Conservation (phyloP, 2,888 invertebrate genomes). For the Drosophila hamatofila region DNA sequence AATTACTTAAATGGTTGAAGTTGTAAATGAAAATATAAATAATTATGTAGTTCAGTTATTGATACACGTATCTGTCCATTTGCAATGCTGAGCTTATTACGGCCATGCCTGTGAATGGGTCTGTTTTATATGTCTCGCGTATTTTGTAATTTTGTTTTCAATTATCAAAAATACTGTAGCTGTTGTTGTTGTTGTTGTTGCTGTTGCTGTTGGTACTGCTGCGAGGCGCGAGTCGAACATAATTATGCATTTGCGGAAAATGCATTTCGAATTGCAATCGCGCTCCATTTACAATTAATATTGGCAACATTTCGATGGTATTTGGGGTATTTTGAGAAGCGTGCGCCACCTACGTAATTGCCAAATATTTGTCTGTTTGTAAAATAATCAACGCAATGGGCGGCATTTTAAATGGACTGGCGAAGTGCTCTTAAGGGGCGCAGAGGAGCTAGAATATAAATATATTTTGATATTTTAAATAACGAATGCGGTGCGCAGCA, state of each 20-base stretch:
- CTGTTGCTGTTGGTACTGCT: neutral
- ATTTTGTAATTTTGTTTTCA: constrained; percentile 61
- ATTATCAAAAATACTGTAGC: constrained; percentile 51
- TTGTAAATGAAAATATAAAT: constrained; percentile 16
- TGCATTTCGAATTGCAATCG: constrained; percentile 44
- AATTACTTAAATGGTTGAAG: constrained; percentile 3
- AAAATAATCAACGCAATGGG: constrained; percentile 54
- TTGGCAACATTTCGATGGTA: constrained; percentile 28
- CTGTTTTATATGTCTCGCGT: constrained; percentile 19
- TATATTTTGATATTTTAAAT: constrained; percentile 57
- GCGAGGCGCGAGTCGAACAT: constrained; percentile 14
- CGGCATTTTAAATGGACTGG: constrained; percentile 39
- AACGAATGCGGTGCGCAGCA: constrained; percentile 49
- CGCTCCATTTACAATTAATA: constrained; percentile 43
- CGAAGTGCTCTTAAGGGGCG: constrained; percentile 12
- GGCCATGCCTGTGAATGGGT: neutral
- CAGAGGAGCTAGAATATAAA: constrained; percentile 13
- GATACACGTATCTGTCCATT: constrained; percentile 22
- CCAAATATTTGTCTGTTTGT: constrained; percentile 63
- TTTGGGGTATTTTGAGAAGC: constrained; percentile 16
- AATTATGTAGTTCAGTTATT: constrained; percentile 10
- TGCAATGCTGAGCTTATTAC: constrained; percentile 22
- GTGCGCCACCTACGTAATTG: constrained; percentile 54
- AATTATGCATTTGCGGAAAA: constrained; percentile 53
- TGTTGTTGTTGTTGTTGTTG: neutral